Percentiles rank a stretch among this genome's conserved stretches.
Evolutionary conservation across 92 coral and sea anemone species (phyloP).

Genomic region (Palythoa grandis): DNA sequence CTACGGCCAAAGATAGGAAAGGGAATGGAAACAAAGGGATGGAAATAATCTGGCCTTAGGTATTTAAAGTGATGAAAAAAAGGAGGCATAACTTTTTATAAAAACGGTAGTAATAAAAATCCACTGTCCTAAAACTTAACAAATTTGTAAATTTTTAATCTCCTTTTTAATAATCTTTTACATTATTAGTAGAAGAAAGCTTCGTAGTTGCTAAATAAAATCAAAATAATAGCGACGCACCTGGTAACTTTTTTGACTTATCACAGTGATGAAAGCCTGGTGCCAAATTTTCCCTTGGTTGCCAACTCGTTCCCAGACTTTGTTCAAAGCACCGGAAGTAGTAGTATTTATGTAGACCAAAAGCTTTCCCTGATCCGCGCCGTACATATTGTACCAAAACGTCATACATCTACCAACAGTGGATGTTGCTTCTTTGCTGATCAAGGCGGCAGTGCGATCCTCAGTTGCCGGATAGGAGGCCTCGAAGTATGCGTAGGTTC

Average conservation of each 20-base stretch:
- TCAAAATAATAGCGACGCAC: neutral
- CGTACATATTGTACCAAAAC: constrained; percentile 35
- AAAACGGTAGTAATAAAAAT: too few species aligned
- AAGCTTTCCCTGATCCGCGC: constrained; percentile 16
- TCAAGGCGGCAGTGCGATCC: neutral
- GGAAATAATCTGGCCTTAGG: too few species aligned
- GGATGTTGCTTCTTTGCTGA: constrained; percentile 9
- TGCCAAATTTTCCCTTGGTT: constrained; percentile 26
- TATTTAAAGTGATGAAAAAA: too few species aligned
- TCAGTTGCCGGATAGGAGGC: constrained; percentile 31
- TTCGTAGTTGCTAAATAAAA: neutral
- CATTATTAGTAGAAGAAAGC: too few species aligned
- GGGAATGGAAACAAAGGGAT: too few species aligned
- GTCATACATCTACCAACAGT: constrained; percentile 19
- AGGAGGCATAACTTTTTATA: too few species aligned
- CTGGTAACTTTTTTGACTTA: neutral
- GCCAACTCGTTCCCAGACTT: constrained; percentile 30
- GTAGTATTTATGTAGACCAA: neutral
- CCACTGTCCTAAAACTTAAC: too few species aligned
- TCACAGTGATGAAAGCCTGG: neutral
- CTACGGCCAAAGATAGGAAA: too few species aligned
- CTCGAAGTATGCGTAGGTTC: constrained; percentile 9
- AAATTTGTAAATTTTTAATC: too few species aligned
- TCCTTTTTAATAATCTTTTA: too few species aligned
- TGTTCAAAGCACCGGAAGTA: neutral